phyloP scores from a whole-genome alignment of 2,888 invertebrate genomes.

The Pinctada fucata region DNA sequence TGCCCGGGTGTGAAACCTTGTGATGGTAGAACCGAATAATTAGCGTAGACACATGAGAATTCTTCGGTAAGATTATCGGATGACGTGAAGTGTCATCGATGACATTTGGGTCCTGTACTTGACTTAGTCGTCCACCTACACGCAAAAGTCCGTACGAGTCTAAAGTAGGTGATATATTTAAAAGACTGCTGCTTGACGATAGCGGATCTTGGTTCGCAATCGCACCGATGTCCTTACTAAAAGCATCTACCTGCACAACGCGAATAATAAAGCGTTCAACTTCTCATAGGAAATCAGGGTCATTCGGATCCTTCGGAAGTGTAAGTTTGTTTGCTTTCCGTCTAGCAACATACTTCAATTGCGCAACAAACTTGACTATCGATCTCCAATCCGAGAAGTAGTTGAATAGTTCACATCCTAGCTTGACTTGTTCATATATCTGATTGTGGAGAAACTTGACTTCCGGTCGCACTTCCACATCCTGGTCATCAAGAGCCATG shows the following conservation, averaged over 20 bases:
- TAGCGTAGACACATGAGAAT: conserved; percentile 1
- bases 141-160: conserved; percentile 37
- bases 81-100: too few species aligned
- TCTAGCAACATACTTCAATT: not conserved
- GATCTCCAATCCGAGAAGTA: not conserved
- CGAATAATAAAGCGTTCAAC: conserved; percentile 24
- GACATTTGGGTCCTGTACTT: conserved; percentile 6
- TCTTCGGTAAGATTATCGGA: conserved; percentile 24
- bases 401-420: not conserved
- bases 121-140: conserved; percentile 39
- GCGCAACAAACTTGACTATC: conserved; percentile 22
- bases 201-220: conserved; percentile 3
- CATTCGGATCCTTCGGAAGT: too few species aligned
- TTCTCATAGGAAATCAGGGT: not conserved
- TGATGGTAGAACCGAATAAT: conserved; percentile 13
- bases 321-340: not conserved
- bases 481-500: too few species aligned
- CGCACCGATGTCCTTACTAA: conserved; percentile 16
- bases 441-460: too few species aligned
- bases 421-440: not conserved
- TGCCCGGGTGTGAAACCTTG: conserved; percentile 19
- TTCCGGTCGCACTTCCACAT: too few species aligned
- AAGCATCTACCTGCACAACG: conserved; percentile 30
- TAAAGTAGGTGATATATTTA: conserved; percentile 28
- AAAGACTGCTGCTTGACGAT: conserved; percentile 23